A percentile compares a stretch with the other conserved stretches of the same genome.
These are phyloP conservation scores for Burhinus bistriatus DNA, from an alignment of 2,113 vertebrate genomes.

Conservation along the genomic window DNA sequence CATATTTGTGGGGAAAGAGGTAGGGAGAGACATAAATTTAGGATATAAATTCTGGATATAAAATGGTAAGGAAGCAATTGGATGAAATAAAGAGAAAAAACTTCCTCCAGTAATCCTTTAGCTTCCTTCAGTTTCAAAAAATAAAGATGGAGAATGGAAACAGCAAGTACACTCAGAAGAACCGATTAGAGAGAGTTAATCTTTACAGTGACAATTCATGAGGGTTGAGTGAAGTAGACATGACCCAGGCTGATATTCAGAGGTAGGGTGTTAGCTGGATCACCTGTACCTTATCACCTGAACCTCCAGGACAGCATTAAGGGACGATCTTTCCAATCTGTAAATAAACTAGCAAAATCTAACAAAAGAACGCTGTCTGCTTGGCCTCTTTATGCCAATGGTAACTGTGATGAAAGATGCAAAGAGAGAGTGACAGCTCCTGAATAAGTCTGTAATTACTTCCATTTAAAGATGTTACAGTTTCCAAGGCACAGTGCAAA, in stretches of 20 bases:
- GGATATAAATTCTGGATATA: background rate
- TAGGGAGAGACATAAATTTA: background rate
- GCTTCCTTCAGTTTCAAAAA: background rate
- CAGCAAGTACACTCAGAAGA: background rate
- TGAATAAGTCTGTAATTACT: slow-evolving; percentile 14
- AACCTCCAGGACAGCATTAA: background rate
- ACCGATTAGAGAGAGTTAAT: background rate
- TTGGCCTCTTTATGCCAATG: background rate
- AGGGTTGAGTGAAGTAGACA: background rate
- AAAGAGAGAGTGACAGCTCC: background rate
- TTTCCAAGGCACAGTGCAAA: slow-evolving; percentile 8
- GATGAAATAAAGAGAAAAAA: background rate
- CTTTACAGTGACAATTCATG: background rate
- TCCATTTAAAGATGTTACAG: slow-evolving; percentile 8
- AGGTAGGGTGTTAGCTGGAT: background rate
- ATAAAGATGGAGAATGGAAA: background rate
- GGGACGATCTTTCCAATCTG: background rate
- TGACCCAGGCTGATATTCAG: background rate
- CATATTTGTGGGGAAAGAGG: background rate
- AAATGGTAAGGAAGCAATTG: background rate
- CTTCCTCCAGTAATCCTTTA: background rate
- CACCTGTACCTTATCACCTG: background rate
- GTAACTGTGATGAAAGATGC: background rate
- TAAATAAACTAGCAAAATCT: background rate
- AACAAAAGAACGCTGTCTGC: background rate